phyloP scores from a whole-genome alignment of 2,113 vertebrate genomes.

The Toxotes jaculatrix region DNA sequence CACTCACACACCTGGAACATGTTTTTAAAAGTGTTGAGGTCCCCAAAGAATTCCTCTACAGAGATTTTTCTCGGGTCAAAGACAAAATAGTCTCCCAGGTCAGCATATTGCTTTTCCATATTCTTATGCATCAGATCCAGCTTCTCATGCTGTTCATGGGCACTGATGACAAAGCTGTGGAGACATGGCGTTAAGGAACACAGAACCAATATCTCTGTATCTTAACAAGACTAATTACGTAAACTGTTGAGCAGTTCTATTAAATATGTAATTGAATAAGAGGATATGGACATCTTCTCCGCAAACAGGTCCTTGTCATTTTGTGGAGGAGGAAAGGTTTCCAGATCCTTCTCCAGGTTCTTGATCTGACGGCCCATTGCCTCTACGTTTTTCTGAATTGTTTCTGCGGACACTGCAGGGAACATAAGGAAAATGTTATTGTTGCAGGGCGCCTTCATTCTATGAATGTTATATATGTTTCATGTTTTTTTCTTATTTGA shows the following conservation, averaged over 20 bases:
- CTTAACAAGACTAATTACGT: background rate
- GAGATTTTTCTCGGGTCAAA: slow-evolving; percentile 87
- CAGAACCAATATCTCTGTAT: background rate
- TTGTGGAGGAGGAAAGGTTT: slow-evolving; percentile 86
- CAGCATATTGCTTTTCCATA: slow-evolving; percentile 87
- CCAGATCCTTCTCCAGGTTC: slow-evolving; percentile 83
- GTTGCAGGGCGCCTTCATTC: background rate
- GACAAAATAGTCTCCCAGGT: slow-evolving; percentile 86
- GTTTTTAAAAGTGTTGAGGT: slow-evolving; percentile 89
- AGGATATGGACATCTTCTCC: slow-evolving; percentile 91
- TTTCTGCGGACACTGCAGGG: slow-evolving; percentile 86
- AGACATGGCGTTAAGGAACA: slow-evolving; percentile 80
- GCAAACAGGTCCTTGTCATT: slow-evolving; percentile 87
- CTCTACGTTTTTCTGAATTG: slow-evolving; percentile 89
- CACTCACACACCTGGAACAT: slow-evolving; percentile 87
- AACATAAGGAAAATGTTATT: background rate
- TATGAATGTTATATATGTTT: background rate
- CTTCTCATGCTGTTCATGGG: slow-evolving; percentile 87
- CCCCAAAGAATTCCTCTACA: slow-evolving; percentile 88
- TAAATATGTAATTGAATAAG: slow-evolving; percentile 13
- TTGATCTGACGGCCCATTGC: slow-evolving; percentile 88
- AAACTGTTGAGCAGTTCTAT: background rate
- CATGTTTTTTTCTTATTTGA: no score
- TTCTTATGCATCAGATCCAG: slow-evolving; percentile 88
- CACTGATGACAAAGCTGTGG: slow-evolving; percentile 86